A percentile compares a stretch with the other conserved stretches of the same genome.
These are phyloP conservation scores for Pycnomerus fuliginosus DNA, from an alignment of 2,888 invertebrate genomes.

Conservation along the genomic window DNA sequence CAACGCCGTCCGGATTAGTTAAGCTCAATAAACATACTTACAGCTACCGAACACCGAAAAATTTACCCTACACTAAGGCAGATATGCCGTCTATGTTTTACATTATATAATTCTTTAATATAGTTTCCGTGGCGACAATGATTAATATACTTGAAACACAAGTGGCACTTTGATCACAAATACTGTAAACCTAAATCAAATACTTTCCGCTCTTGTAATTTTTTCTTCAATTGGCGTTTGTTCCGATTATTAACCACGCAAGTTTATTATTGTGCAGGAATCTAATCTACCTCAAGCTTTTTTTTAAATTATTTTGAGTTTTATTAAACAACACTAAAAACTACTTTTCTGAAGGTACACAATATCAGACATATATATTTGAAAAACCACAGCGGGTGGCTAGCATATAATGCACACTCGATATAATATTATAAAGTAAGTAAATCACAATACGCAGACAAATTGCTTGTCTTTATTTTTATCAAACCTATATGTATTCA, in stretches of 20 bases:
- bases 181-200: slow-evolving; percentile 66
- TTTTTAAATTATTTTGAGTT: slow-evolving; percentile 37
- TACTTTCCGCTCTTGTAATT: slow-evolving; percentile 35
- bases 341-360: slow-evolving; percentile 50
- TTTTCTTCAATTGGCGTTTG: slow-evolving; percentile 12
- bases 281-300: slow-evolving; percentile 47
- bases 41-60: slow-evolving; percentile 52
- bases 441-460: slow-evolving; percentile 50
- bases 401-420: slow-evolving; percentile 46
- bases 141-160: slow-evolving; percentile 64
- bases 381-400: slow-evolving; percentile 7
- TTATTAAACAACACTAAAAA: slow-evolving; percentile 48
- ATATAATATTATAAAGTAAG: slow-evolving; percentile 42
- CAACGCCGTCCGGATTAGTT: slow-evolving; percentile 31
- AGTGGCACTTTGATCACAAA: slow-evolving; percentile 79
- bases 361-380: slow-evolving; percentile 51
- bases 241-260: background rate
- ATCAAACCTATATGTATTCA: slow-evolving; percentile 35
- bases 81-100: slow-evolving; percentile 46
- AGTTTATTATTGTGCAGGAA: slow-evolving; percentile 41
- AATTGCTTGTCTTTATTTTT: slow-evolving; percentile 27
- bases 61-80: slow-evolving; percentile 49
- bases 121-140: slow-evolving; percentile 53
- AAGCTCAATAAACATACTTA: slow-evolving; percentile 49
- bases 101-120: slow-evolving; percentile 41